Evolutionary conservation across 2,888 invertebrate species (phyloP), one percentile per base, ranked within the genome.

Genomic region (Vandiemenella viatica): DNA sequence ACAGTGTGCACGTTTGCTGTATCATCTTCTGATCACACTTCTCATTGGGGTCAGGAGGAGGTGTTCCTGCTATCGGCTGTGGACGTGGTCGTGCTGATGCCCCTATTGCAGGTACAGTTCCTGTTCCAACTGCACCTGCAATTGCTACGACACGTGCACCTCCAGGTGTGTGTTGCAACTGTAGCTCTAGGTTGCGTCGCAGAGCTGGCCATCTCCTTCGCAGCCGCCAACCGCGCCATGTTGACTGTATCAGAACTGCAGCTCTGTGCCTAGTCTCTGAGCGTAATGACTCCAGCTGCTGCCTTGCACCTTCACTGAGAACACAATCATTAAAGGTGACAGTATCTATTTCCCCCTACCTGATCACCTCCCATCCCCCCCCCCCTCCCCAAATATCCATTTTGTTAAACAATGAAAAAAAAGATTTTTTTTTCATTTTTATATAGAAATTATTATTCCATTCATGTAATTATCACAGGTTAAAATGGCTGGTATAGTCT

Each of bases 21-120:
- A 90, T 88, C 63, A 87, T 82, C 66, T 86, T 84, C 49, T 83
- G 80, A 68, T 90, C 90, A 67, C 87, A 87, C 69, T 87, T 83
- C 65, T 88, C 88, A 59, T 79, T 75, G 13, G 80, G 80, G 62
- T 87, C 87, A 22, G 85, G 85, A 3, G 90, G 89, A 2, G 78
- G 77, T 17, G 90, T 90, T 51, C 90, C 89, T 16, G 90, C 83
- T 58, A 91, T 90, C 21, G 91, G 90, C 59, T 88, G 87, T 2
- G 91, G 90, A 56, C 90, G 73, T 1, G 89, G 89, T 49, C 88
- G 71, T n/a, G 78, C 61, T 21, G 60, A 59, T 6, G 65, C 59
- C 8, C 66, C 73, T 44, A 74, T 71, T 8, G 45, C 53, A 40
- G 48, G 46, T 49, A 48, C 49, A 37, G 50, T 51, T 40, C 45